Evolutionary conservation across 1,140 invertebrate genomes (phyloP).

Genomic region (Coptotermes formosanus): DNA sequence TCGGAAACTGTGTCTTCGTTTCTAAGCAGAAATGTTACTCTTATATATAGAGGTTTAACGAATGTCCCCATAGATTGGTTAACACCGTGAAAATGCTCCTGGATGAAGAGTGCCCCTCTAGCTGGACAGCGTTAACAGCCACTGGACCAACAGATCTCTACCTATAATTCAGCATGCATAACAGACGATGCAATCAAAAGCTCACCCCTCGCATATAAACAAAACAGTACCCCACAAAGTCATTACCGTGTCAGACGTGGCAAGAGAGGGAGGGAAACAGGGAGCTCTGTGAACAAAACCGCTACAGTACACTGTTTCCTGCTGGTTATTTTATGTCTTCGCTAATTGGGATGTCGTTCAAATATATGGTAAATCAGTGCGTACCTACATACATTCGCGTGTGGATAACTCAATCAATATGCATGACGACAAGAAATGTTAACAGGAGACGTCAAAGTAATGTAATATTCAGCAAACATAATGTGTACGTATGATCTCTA

Average conservation of each 20-base stretch:
- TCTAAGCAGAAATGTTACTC: background rate
- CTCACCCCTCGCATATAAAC: background rate
- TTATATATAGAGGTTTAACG: background rate
- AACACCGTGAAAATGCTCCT: background rate
- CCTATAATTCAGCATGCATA: background rate
- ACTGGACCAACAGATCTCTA: background rate
- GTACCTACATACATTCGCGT: background rate
- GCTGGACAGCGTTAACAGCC: background rate
- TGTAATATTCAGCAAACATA: no score
- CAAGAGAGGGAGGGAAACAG: background rate
- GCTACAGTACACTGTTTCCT: background rate
- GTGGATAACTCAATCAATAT: background rate
- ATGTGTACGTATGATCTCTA: no score
- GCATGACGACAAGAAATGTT: no score
- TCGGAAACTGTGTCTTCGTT: background rate
- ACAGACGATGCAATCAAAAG: background rate
- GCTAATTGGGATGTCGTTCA: background rate
- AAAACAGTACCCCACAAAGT: background rate
- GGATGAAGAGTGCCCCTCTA: background rate
- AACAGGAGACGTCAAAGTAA: no score
- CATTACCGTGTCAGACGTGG: background rate
- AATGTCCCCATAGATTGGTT: background rate
- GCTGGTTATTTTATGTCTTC: background rate
- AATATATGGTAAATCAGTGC: background rate
- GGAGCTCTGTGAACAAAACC: background rate